Evolutionary conservation across 2,888 invertebrate genomes (phyloP), one percentile per base, ranked within the genome.

Genomic region (Autographa pulchrina): DNA sequence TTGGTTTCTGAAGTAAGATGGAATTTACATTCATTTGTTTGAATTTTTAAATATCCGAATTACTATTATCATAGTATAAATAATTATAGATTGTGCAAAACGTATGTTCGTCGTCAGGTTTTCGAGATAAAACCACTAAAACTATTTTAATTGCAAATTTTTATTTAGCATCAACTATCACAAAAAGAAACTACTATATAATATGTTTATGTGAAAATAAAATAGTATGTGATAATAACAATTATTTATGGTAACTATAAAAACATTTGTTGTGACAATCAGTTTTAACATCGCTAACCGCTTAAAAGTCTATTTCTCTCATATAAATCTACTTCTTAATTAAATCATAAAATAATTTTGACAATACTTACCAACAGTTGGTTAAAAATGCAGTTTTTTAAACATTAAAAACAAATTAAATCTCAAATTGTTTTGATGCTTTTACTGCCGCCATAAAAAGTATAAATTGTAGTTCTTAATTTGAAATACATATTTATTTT

Each of bases 401-500:
- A 16, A 38, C 9, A 71, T 80, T 70, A 54, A 71, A 80, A 69
- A 63, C 9, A 54, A 56, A 56, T 75, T 72, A 80, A 74, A 70
- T 16, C 16, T 31, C 11, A 54, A 54, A 54, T 20, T 54, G 54
- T 54, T 54, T 20, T 20, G 11, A 54, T 68, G 72, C 70, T 68
- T 80, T 80, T 75, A 80, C 59, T 11, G 9, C 60, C 52, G 4
- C 41, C 70, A 63, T 80, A 76, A 77, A 79, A 79, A 63, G 7
- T 0, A 11, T 38, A 68, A 31, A 68, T 32, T 61, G 54, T 56
- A 14, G 20, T 56, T 56, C 54, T 20, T 0, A 56, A 56, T 56
- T 56, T 25, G 25, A 56, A 56, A 56, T 20, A 56, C 25, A 5
- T 16, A 43, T 25, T 56, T 56, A 25, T 20, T 25, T 20, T 11